phyloP scores from a whole-genome alignment of 2,113 vertebrate genomes.

The Silurus meridionalis region DNA sequence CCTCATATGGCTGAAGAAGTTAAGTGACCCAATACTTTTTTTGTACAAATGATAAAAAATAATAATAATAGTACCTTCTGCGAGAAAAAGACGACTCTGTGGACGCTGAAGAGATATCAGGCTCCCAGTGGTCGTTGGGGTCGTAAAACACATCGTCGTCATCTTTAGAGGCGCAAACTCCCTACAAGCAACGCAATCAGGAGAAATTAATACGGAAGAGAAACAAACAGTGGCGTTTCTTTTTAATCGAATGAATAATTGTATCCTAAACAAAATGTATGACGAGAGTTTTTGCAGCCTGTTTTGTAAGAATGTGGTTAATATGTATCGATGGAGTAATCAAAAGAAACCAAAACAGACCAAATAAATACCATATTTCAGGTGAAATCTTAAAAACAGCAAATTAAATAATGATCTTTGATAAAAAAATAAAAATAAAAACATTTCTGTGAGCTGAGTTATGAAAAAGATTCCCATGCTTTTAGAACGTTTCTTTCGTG shows the following conservation, averaged over 20 bases:
- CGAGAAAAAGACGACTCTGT: slow-evolving; percentile 78
- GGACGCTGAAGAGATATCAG: slow-evolving; percentile 80
- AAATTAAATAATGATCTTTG: too few relatives aligned
- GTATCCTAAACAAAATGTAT: neutral
- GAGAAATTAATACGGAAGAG: slow-evolving; percentile 63
- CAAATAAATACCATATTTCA: too few relatives aligned
- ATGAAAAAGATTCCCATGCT: too few relatives aligned
- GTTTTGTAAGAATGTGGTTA: neutral
- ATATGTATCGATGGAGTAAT: neutral
- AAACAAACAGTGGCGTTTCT: slow-evolving; percentile 43
- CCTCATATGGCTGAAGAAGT: too few relatives aligned
- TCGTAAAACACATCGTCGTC: slow-evolving; percentile 89
- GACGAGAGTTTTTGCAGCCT: neutral
- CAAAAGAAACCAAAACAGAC: neutral
- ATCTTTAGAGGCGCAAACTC: slow-evolving; percentile 70
- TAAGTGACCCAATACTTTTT: too few relatives aligned
- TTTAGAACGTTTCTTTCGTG: too few relatives aligned
- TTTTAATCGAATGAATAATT: neutral
- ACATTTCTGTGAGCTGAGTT: too few relatives aligned
- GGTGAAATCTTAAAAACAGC: too few relatives aligned
- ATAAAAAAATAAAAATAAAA: too few relatives aligned
- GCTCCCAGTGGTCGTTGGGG: slow-evolving; percentile 93
- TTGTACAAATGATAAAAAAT: too few relatives aligned
- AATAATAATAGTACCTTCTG: slow-evolving; percentile 78
- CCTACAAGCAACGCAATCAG: slow-evolving; percentile 72